A percentile compares a stretch with the other conserved stretches of the same genome.
These are phyloP conservation scores for Hippopotamyrus pictus DNA, from an alignment of 2,797 vertebrate genomes.

Conservation along the genomic window DNA sequence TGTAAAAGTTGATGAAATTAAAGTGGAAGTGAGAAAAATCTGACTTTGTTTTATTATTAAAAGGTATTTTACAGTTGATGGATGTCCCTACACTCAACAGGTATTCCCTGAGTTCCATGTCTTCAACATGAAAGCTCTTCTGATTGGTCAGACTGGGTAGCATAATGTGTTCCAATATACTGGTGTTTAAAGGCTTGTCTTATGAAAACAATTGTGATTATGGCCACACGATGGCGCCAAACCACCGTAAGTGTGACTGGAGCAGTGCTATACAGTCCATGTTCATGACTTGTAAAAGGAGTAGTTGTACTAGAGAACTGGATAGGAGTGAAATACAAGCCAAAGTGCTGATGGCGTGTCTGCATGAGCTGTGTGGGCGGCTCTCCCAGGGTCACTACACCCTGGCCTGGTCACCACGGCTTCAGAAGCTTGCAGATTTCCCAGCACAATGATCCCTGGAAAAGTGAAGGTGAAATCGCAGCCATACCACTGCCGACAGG, in stretches of 20 bases:
- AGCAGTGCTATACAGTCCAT: not conserved
- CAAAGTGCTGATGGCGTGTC: constrained; percentile 13
- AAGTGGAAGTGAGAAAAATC: not conserved
- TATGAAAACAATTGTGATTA: not conserved
- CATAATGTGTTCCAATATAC: not conserved
- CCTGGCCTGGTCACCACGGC: not conserved
- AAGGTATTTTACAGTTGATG: not conserved
- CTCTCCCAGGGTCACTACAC: constrained; percentile 3
- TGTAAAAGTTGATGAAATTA: constrained; percentile 10
- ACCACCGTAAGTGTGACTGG: not conserved
- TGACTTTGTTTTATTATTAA: constrained; percentile 37
- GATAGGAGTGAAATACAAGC: constrained; percentile 32
- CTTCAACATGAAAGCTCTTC: not conserved
- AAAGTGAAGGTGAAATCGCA: not conserved
- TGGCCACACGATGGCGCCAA: constrained; percentile 42
- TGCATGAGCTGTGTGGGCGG: constrained; percentile 25
- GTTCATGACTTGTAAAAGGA: not conserved
- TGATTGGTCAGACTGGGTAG: not conserved
- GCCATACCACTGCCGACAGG: not conserved
- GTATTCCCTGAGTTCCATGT: not conserved
- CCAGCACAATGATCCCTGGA: not conserved
- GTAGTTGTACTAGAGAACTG: constrained; percentile 12
- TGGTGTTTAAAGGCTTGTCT: not conserved
- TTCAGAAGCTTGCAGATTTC: not conserved
- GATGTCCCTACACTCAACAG: not conserved